Conservation (phyloP, 2,113 vertebrate genomes). For the Zosterops lateralis region DNA sequence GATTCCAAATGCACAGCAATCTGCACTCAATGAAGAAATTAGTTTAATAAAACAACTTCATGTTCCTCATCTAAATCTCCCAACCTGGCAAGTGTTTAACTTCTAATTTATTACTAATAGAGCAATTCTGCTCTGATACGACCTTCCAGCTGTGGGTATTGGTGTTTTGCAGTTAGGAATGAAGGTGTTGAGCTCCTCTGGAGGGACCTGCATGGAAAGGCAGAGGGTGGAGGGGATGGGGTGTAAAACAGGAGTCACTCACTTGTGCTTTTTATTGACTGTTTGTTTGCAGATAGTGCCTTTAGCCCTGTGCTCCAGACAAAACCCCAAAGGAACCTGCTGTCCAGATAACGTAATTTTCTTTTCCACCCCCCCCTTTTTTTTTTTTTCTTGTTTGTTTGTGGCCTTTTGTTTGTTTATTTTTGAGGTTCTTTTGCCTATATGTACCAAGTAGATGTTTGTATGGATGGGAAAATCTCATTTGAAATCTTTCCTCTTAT, state of each 20-base stretch:
- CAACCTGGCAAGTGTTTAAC: not conserved
- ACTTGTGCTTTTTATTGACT: not conserved
- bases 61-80: not conserved
- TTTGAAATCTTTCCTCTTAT: not conserved
- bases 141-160: not conserved
- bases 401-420: not conserved
- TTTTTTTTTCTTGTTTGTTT: not conserved
- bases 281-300: not conserved
- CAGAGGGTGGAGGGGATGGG: not conserved
- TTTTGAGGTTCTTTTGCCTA: rapidly evolving
- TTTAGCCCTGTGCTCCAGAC: not conserved
- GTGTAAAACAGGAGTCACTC: rapidly evolving
- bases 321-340: not conserved
- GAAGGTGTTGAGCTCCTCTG: not conserved
- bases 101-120: not conserved
- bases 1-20: not conserved
- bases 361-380: rapidly evolving
- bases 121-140: not conserved
- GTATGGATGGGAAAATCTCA: not conserved
- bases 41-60: not conserved
- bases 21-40: not conserved
- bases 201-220: not conserved
- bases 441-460: not conserved
- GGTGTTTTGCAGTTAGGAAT: not conserved
- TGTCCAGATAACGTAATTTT: not conserved